These are phyloP conservation scores for Diplazon laetatorius DNA, from an alignment of 2,888 invertebrate genomes.

Conservation along the genomic window DNA sequence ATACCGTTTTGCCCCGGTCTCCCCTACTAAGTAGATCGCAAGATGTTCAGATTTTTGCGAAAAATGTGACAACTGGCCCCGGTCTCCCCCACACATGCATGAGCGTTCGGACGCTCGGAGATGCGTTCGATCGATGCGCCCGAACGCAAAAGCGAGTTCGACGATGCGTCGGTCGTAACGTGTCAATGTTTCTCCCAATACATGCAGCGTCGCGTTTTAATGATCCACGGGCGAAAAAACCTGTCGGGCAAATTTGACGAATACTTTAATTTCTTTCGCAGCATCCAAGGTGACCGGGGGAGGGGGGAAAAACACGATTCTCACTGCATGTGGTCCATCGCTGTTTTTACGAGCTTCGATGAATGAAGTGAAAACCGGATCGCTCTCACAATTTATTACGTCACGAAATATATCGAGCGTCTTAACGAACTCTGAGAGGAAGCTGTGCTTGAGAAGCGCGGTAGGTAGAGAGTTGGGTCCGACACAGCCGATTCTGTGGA, in stretches of 20 bases:
- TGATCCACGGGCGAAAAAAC: constrained; percentile 34
- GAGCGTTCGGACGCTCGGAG: too few species aligned
- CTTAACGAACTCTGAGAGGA: constrained; percentile 43
- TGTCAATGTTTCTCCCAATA: constrained; percentile 39
- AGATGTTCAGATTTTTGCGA: too few species aligned
- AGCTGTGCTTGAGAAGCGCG: neutral
- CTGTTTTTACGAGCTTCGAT: constrained; percentile 41
- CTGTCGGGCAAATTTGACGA: constrained; percentile 14
- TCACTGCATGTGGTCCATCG: constrained; percentile 50
- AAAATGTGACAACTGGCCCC: too few species aligned
- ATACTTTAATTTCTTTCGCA: constrained; percentile 16
- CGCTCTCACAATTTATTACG: constrained; percentile 45
- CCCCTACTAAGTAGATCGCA: too few species aligned
- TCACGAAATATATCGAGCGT: constrained; percentile 25
- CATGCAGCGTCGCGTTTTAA: constrained; percentile 24
- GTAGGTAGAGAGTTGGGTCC: neutral
- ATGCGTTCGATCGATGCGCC: too few species aligned
- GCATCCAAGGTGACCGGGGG: neutral
- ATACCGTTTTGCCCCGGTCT: too few species aligned
- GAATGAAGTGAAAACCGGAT: constrained; percentile 57
- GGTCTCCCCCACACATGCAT: too few species aligned
- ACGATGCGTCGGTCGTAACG: too few species aligned
- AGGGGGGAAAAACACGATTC: constrained; percentile 17
- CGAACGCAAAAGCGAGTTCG: too few species aligned
- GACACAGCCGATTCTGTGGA: neutral